Evolutionary conservation across 2,888 invertebrate genomes (phyloP).

Genomic region (Lasius fuliginosus): DNA sequence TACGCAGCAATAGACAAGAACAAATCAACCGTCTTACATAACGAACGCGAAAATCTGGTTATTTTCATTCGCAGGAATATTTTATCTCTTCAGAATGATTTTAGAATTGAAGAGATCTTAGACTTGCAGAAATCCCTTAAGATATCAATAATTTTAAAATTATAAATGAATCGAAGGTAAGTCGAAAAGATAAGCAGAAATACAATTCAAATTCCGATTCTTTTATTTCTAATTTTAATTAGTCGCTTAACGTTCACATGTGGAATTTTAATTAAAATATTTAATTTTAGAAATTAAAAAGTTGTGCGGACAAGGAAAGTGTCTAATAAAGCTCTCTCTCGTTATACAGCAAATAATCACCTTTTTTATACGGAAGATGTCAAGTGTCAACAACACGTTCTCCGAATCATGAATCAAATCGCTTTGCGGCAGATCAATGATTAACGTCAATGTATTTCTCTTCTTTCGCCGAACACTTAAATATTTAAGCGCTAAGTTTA

Average conservation of each 20-base stretch:
- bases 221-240: not conserved
- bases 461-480: not conserved
- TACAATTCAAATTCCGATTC: not conserved
- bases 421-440: not conserved
- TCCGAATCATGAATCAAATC: not conserved
- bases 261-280: not conserved
- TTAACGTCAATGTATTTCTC: not conserved
- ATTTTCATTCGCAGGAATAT: not conserved
- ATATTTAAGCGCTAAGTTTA: not conserved
- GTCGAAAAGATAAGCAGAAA: not conserved
- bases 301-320: not conserved
- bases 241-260: not conserved
- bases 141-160: not conserved
- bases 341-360: not conserved
- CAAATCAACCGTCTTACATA: conserved; percentile 34
- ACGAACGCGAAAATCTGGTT: conserved; percentile 34
- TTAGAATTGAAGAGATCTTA: not conserved
- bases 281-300: not conserved
- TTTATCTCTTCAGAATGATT: not conserved
- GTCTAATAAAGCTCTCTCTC: not conserved
- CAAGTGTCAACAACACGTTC: not conserved
- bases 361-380: not conserved
- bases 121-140: not conserved
- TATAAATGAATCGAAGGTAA: not conserved
- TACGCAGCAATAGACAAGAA: not conserved